A percentile compares a stretch with the other conserved stretches of the same genome.
These are phyloP conservation scores for Micrasema longulum DNA, from an alignment of 1,140 invertebrate species.

Conservation along the genomic window DNA sequence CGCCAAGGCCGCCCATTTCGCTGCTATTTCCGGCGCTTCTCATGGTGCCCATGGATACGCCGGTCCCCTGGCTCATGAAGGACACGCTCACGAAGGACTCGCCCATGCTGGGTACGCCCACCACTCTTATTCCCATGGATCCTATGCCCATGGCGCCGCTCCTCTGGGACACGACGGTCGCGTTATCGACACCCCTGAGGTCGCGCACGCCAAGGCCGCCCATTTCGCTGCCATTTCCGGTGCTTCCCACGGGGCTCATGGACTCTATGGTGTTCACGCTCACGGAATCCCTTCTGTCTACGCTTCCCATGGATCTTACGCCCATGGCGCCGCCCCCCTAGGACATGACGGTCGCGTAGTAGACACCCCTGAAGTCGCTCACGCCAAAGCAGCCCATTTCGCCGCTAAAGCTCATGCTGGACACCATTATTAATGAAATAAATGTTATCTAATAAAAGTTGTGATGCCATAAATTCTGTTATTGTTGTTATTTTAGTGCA, in stretches of 20 bases:
- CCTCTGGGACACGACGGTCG: conserved; percentile 43
- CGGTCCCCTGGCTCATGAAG: no score
- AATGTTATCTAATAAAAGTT: no score
- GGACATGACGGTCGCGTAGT: conserved; percentile 44
- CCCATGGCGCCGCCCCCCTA: conserved; percentile 46
- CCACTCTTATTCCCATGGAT: conserved; percentile 45
- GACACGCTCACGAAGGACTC: no score
- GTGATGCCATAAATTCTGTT: no score
- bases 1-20: conserved; percentile 44
- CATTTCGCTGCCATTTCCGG: conserved; percentile 59
- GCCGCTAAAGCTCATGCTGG: conserved; percentile 50
- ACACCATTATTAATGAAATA: no score
- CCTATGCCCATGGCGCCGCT: conserved; percentile 46
- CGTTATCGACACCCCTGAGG: conserved; percentile 67
- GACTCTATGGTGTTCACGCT: no score
- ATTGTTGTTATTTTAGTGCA: no score
- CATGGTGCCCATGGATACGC: conserved; percentile 56
- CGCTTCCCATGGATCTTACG: conserved; percentile 32
- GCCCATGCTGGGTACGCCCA: no score
- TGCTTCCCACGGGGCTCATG: conserved; percentile 54
- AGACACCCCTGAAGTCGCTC: no score
- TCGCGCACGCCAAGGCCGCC: conserved; percentile 64
- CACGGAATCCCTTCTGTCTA: no score
- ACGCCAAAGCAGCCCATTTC: conserved; percentile 64
- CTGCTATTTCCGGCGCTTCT: conserved; percentile 55